These are phyloP conservation scores for Trachythela sp. DNA, from an alignment of 64 coral and sea anemone genomes.

Conservation along the genomic window DNA sequence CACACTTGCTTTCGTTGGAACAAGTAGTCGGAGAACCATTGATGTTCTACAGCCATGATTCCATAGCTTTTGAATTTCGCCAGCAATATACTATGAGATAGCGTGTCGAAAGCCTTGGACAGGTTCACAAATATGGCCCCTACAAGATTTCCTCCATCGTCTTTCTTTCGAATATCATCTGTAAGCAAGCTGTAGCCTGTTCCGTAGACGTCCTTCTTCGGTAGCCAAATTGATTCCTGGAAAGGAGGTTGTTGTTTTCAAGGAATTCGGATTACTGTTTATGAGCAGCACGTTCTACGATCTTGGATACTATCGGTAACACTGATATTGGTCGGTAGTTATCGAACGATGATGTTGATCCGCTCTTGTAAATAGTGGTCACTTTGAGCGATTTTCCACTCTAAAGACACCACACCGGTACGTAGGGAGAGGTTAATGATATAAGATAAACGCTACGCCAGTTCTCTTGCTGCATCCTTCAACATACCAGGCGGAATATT, in stretches of 20 bases:
- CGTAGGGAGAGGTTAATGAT: too few relatives aligned
- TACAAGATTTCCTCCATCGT: background rate
- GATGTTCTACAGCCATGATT: background rate
- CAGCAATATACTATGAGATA: background rate
- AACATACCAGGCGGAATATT: too few relatives aligned
- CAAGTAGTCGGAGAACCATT: background rate
- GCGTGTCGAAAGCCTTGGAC: background rate
- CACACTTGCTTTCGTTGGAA: background rate
- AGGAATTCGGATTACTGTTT: background rate
- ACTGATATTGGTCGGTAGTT: background rate
- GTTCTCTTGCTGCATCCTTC: too few relatives aligned
- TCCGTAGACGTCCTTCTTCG: background rate
- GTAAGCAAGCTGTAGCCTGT: background rate
- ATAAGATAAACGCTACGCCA: too few relatives aligned
- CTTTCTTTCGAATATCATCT: background rate
- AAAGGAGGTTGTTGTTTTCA: background rate
- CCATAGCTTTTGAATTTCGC: background rate
- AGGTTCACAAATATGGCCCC: background rate
- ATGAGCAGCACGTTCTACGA: background rate
- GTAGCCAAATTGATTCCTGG: background rate
- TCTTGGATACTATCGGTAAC: background rate
- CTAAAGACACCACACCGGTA: too few relatives aligned
- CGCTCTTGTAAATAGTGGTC: too few relatives aligned
- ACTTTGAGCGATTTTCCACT: too few relatives aligned
- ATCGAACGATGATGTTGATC: too few relatives aligned